Conservation (phyloP, 1,140 invertebrate species). For the Luehdorfia chinensis region DNA sequence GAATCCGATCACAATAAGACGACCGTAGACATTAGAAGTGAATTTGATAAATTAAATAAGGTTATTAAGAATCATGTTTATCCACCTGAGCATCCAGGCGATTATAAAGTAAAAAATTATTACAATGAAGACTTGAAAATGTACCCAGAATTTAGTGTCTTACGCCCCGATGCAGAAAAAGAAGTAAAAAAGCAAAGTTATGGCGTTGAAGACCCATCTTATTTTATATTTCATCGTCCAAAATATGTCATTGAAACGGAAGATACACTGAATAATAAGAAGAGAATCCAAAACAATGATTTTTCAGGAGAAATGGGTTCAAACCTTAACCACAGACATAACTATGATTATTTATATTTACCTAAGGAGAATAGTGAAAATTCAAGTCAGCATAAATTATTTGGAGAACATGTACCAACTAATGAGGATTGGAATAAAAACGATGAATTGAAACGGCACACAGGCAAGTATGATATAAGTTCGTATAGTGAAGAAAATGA, state of each 20-base stretch:
- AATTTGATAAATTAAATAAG: background rate
- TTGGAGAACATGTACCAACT: background rate
- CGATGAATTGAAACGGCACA: constrained; percentile 5
- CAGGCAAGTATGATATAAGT: background rate
- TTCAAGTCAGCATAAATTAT: background rate
- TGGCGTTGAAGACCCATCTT: too few species aligned
- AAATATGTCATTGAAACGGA: too few species aligned
- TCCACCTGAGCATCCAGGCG: background rate
- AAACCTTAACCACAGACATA: background rate
- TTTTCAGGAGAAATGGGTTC: background rate
- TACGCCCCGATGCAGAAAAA: too few species aligned
- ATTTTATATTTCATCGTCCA: too few species aligned
- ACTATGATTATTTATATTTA: background rate
- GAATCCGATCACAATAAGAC: background rate
- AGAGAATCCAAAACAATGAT: too few species aligned
- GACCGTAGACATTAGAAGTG: background rate
- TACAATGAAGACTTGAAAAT: background rate
- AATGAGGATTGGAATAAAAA: constrained; percentile 1
- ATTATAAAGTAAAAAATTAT: constrained; percentile 9
- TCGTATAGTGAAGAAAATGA: background rate
- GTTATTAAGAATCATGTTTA: background rate
- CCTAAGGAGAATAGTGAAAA: background rate
- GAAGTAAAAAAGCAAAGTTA: too few species aligned
- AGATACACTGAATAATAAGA: too few species aligned
- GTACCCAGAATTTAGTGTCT: too few species aligned